phyloP scores from a whole-genome alignment of 2,797 vertebrate genomes.

The Crotalus adamanteus region DNA sequence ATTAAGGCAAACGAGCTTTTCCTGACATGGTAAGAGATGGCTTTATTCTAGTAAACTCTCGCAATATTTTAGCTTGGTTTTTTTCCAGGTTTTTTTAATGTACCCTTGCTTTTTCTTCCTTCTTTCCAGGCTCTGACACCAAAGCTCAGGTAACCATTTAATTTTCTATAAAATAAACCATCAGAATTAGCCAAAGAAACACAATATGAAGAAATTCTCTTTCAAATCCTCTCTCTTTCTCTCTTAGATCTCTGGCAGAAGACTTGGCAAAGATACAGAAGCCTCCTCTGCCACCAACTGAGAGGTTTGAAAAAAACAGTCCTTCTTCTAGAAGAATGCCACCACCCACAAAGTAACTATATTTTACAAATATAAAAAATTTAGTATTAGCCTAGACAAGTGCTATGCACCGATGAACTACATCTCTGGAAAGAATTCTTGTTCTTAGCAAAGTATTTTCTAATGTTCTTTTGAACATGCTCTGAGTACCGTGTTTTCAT shows the following conservation, averaged over 20 bases:
- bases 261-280: constrained; percentile 72
- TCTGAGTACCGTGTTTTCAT: background rate
- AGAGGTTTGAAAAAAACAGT: constrained; percentile 66
- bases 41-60: background rate
- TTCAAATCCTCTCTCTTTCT: constrained; percentile 21
- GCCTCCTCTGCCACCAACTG: constrained; percentile 67
- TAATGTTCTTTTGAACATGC: background rate
- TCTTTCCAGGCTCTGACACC: constrained; percentile 66
- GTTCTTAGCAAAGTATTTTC: background rate
- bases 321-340: constrained; percentile 61
- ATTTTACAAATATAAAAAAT: background rate
- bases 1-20: constrained; percentile 69
- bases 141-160: constrained; percentile 70
- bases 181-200: background rate
- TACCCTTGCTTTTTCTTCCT: constrained; percentile 4
- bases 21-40: constrained; percentile 70
- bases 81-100: background rate
- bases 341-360: constrained; percentile 61
- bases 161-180: rapidly evolving
- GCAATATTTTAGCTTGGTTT: background rate
- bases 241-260: constrained; percentile 63
- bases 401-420: background rate
- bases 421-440: background rate
- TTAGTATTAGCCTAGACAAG: background rate
- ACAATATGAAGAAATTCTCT: background rate